Evolutionary conservation across 2,113 vertebrate species (phyloP), one percentile per base, ranked within the genome.

Genomic region (Melanotaenia duboulayi): DNA sequence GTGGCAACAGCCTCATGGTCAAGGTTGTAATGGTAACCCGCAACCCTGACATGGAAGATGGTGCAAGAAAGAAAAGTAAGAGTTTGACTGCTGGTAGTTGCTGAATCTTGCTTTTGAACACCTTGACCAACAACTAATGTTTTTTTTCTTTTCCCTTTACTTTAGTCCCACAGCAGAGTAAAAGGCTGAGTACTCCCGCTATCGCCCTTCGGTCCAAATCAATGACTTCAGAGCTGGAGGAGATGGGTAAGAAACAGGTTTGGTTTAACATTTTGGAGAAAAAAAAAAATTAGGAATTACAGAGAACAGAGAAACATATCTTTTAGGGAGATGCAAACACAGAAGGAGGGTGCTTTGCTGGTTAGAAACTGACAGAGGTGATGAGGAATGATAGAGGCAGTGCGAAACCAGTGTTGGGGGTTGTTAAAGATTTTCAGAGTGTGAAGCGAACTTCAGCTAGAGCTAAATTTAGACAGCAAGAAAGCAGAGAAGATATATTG

Each of bases 11-110:
- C 70, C 94, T 97, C 74, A 96, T 97, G 95, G 96, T 97, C 59
- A 97, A 97, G 88, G 96, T 97, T 72, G 96, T 97, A 80, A 97
- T 97, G 96, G 96, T 97, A 11, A 97, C 95, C 8, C 92, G 96
- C 76, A 96, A 97, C 84, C 96, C 96, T 0, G 96, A 97, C 90
- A 96, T 96, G 95, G 96, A 96, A 46, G 96, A 97, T 55, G 95
- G 95, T 1, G 82, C 94, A 48, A 93, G 95, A 58, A 97, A 96
- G 91, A 97, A 97, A 94, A 96, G 96, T 97, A 91, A 88, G 85
- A 32, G 51, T 24, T 11, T 50, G 40, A 49, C 17, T 14, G 44
- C 44, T 44, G 23, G 11, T 16, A 39, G 10, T 40, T 11, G 22
- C 52, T 55, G 51, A 60, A 16, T 12, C 23, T 49, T 48, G 10